Conservation (phyloP, 2,797 vertebrate species). For the Hafferia zeledoni region DNA sequence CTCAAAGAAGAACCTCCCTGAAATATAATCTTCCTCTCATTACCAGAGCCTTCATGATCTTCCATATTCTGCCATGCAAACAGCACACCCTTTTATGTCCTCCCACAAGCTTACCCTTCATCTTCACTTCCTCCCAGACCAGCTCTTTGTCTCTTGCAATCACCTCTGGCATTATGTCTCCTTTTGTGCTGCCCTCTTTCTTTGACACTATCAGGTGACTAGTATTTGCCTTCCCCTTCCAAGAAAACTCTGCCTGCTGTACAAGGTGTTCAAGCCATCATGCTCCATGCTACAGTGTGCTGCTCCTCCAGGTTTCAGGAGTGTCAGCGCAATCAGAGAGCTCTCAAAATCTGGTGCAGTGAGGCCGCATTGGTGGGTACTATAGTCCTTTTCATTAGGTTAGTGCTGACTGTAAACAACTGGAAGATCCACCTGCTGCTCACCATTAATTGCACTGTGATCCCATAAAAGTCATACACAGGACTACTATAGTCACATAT, state of each 20-base stretch:
- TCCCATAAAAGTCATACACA: background rate
- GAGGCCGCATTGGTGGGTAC: background rate
- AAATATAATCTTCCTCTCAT: background rate
- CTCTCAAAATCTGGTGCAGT: background rate
- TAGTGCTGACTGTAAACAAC: background rate
- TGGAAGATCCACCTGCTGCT: background rate
- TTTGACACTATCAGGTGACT: background rate
- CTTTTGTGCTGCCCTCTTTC: background rate
- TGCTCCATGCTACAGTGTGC: background rate
- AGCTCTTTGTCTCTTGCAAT: conserved; percentile 17
- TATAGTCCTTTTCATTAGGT: background rate
- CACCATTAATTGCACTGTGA: background rate
- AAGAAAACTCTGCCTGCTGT: background rate
- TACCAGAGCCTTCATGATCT: background rate
- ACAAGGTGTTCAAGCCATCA: background rate
- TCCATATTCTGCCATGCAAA: conserved; percentile 30
- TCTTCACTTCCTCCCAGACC: conserved; percentile 26
- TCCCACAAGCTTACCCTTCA: conserved; percentile 6
- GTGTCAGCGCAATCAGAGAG: background rate
- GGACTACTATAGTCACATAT: background rate
- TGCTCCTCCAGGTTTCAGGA: background rate
- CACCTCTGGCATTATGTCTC: conserved; percentile 1
- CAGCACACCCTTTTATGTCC: conserved; percentile 29
- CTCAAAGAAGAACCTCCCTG: background rate
- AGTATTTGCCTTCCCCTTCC: background rate